phyloP scores from a whole-genome alignment of 2,888 invertebrate species.

The Cyrtodaria siliqua region DNA sequence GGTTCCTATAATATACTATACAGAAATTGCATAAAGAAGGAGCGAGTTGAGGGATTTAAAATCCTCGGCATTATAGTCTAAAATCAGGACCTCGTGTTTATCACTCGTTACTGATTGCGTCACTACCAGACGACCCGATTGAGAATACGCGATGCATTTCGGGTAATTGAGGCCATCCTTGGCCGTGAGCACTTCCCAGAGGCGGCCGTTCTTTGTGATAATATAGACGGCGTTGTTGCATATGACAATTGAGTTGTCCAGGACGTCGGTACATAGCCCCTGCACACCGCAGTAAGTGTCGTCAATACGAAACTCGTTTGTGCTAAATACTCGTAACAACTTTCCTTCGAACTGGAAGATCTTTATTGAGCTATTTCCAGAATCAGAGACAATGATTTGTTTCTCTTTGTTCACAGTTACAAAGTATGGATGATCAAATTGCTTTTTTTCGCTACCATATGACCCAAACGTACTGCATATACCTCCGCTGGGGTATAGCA shows the following conservation, averaged over 20 bases:
- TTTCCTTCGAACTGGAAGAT: slow-evolving; percentile 82
- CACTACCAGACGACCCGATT: slow-evolving; percentile 75
- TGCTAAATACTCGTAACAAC: slow-evolving; percentile 74
- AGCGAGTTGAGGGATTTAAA: slow-evolving; percentile 80
- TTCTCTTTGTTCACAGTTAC: slow-evolving; percentile 79
- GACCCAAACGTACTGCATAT: slow-evolving; percentile 78
- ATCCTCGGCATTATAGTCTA: slow-evolving; percentile 80
- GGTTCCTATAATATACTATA: slow-evolving; percentile 53
- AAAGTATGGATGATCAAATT: slow-evolving; percentile 83
- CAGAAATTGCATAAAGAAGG: slow-evolving; percentile 81
- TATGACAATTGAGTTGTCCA: slow-evolving; percentile 81
- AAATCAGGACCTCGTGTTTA: slow-evolving; percentile 78
- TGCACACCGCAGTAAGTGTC: slow-evolving; percentile 79
- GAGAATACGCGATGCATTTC: slow-evolving; percentile 78
- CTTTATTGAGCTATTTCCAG: slow-evolving; percentile 82
- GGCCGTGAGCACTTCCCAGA: slow-evolving; percentile 82
- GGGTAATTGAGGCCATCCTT: slow-evolving; percentile 80
- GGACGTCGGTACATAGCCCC: slow-evolving; percentile 79
- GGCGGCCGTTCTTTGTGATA: slow-evolving; percentile 80
- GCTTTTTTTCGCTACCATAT: slow-evolving; percentile 76
- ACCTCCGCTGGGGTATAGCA: slow-evolving; percentile 76
- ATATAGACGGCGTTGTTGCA: slow-evolving; percentile 82
- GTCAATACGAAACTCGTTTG: slow-evolving; percentile 77
- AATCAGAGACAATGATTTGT: slow-evolving; percentile 82
- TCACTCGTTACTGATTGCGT: slow-evolving; percentile 77